Conservation (phyloP, 2,888 invertebrate species). For the Agrenia bidenticulata region DNA sequence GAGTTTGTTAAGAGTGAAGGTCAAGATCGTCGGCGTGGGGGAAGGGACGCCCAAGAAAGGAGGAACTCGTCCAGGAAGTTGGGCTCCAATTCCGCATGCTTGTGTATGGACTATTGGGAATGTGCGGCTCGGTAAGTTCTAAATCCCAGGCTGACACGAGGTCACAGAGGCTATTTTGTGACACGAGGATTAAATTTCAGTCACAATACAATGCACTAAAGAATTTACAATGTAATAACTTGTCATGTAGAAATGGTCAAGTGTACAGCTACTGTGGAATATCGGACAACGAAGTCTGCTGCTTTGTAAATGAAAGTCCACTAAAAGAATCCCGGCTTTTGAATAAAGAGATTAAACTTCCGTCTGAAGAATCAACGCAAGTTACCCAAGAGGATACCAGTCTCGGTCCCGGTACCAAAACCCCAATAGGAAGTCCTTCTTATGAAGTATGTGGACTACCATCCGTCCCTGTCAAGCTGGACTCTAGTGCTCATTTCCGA, state of each 20-base stretch:
- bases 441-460: conserved; percentile 54
- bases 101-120: conserved; percentile 58
- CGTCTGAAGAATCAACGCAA: neutral
- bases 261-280: conserved; percentile 57
- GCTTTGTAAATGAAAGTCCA: conserved; percentile 49
- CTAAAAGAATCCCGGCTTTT: neutral
- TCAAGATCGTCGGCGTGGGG: too few relatives aligned
- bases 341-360: neutral
- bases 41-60: too few relatives aligned
- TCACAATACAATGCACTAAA: neutral
- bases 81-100: conserved; percentile 53
- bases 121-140: conserved; percentile 55
- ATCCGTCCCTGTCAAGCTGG: conserved; percentile 52
- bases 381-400: neutral
- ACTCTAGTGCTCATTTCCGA: conserved; percentile 56
- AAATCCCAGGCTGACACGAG: neutral
- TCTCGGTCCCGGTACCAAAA: neutral
- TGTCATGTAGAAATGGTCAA: conserved; percentile 55
- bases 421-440: conserved; percentile 17
- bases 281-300: conserved; percentile 56
- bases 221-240: neutral
- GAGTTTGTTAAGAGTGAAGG: too few relatives aligned
- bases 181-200: neutral
- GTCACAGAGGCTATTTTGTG: neutral
- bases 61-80: too few relatives aligned